Evolutionary conservation across 2,888 invertebrate species (phyloP), one percentile per base, ranked within the genome.

Genomic region (Sphaeridia pumilis): DNA sequence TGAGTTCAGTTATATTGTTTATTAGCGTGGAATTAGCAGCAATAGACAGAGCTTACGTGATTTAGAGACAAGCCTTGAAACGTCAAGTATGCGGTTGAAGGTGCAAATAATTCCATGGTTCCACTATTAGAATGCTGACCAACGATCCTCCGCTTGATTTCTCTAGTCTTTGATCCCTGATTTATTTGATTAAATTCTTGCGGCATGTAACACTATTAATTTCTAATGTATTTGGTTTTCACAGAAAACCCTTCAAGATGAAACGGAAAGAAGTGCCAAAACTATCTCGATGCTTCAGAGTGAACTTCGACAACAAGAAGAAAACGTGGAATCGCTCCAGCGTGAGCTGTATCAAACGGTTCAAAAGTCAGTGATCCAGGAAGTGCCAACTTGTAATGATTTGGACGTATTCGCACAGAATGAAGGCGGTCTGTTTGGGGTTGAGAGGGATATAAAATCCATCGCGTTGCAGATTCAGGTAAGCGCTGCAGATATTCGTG

Each of bases 281-380:
- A 74, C 78, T 62, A 70, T 75, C 34, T 69, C 70, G 5, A 72
- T 70, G 20, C 70, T 76, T 1, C 76, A 76, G 49, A 70, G 71
- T 1, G 77, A 80, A 36, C 68, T 75, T 4, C 74, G 72, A 52
- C 74, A 74, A 52, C 71, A 77, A 17, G 75, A 75, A 52, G 67
- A 70, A 2, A 73, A 75, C 5, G 68, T 77, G 31, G 74, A 72
- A 47, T 59, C 65, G 5, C 68, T 74, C n/a, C 61, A 60, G 41
- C 73, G 72, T 57, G 73, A 76, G 62, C 73, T 55, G 27, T 50
- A n/a, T 25, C 12, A 44, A 27, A 17, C 28, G 4, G 31, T 5
- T 12, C 10, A 17, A 7, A 31, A 10, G 31, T 7, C 14, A 31
- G 12, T 7, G 44, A 10, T 41, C 25, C 35, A 26, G 10, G 31